A percentile compares a stretch with the other conserved stretches of the same genome.
Conservation (phyloP, 2,113 vertebrate genomes). For the Numida meleagris region DNA sequence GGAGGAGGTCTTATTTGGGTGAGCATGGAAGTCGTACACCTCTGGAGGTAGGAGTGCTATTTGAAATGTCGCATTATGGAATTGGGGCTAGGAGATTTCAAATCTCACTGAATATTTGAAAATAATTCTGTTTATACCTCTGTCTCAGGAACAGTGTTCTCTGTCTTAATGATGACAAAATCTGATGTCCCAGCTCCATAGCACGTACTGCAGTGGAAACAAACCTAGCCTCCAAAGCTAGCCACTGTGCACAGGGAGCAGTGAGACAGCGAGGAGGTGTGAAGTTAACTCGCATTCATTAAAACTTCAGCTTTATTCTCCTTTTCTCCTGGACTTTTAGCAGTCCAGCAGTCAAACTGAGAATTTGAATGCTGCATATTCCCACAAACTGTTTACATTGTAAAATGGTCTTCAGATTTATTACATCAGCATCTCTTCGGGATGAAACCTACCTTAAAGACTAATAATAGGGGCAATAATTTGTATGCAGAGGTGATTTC, state of each 20-base stretch:
- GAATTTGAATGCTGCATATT: neutral
- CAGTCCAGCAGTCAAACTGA: neutral
- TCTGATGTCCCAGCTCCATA: neutral
- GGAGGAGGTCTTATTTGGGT: neutral
- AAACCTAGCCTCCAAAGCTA: neutral
- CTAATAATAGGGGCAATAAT: conserved; percentile 4
- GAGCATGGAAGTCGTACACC: neutral
- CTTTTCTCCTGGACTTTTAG: neutral
- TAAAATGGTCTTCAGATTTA: conserved; percentile 1
- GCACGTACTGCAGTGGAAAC: neutral
- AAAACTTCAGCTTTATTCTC: neutral
- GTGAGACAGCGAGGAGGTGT: neutral
- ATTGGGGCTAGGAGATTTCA: neutral
- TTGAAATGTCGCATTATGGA: neutral
- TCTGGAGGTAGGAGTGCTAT: neutral
- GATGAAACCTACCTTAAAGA: neutral
- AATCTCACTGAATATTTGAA: neutral
- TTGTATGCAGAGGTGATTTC: neutral
- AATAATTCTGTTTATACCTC: neutral
- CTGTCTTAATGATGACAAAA: neutral
- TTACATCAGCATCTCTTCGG: neutral
- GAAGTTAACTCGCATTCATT: neutral
- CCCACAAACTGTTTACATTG: neutral
- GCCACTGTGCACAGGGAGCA: neutral
- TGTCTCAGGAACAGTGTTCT: neutral